Evolutionary conservation across 2,888 invertebrate species (phyloP).

Genomic region (Rhabditoides inermis): DNA sequence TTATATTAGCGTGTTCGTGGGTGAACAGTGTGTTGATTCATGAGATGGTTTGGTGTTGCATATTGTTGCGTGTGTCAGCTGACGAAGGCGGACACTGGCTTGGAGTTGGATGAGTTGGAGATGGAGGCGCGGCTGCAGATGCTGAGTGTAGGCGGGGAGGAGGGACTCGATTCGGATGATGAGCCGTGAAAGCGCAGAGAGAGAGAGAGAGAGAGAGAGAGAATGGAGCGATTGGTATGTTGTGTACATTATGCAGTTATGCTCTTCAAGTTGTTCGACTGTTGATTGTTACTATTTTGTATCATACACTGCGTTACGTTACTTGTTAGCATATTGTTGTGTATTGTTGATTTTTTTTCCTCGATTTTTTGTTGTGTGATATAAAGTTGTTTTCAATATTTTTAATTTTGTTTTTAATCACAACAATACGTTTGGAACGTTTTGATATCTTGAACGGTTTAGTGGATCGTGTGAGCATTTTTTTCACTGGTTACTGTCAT

Average conservation of each 20-base stretch:
- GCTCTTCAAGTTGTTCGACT: not conserved
- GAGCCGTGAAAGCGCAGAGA: too few species aligned
- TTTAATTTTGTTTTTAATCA: not conserved
- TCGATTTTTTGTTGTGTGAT: not conserved
- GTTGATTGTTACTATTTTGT: slow-evolving; percentile 8
- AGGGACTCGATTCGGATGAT: slow-evolving; percentile 22
- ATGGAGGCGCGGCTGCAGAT: slow-evolving; percentile 18
- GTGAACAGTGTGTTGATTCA: too few species aligned
- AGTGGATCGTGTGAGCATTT: not conserved
- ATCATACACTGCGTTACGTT: slow-evolving; percentile 6
- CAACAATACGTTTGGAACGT: too few species aligned
- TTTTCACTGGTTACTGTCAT: not conserved
- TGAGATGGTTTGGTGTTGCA: not conserved
- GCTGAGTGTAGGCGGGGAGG: slow-evolving; percentile 20
- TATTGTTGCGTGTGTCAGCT: slow-evolving; percentile 1
- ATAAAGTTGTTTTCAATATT: too few species aligned
- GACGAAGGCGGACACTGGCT: slow-evolving; percentile 13
- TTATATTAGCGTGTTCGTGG: not conserved
- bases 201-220: too few species aligned
- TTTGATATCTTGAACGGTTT: too few species aligned
- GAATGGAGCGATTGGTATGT: too few species aligned
- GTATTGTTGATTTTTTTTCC: slow-evolving; percentile 1
- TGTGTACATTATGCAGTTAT: too few species aligned
- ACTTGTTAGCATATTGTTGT: slow-evolving; percentile 5
- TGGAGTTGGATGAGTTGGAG: slow-evolving; percentile 31